Evolutionary conservation across 2,113 vertebrate species (phyloP), one percentile per base, ranked within the genome.

Genomic region (Strix aluco): DNA sequence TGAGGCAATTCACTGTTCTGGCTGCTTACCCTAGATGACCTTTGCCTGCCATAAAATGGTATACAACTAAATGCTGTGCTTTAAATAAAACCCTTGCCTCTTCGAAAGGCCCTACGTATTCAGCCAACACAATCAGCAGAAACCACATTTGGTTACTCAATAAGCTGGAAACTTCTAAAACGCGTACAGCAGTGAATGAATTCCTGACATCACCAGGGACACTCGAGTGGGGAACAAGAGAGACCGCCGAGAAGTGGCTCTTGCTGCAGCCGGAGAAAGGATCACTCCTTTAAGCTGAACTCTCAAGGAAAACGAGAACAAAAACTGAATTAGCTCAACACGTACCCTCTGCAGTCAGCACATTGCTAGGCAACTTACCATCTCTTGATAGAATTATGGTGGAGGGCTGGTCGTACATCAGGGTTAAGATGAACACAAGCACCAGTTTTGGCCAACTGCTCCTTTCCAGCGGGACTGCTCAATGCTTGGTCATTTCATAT

Each of bases 321-420:
- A 96, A 94, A 97, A 95, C 84, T 97, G 90, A 93, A 96, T 97
- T 77, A 91, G 93, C 95, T 87, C 78, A 63, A 93, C 54, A 91
- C 83, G 40, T 91, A 66, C 95, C 92, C 91, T 95, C 89, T 94
- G 88, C 65, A 74, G 61, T 88, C 61, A 72, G 72, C 79, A 92
- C 81, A 95, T 92, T 79, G 88, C 92, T 96, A 96, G 94, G 97
- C 97, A 97, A 96, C 96, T 97, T 96, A 81, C 87, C 89, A 82
- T 81, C 97, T 91, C 81, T 85, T 92, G 96, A 93, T 69, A 96
- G 95, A 95, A 96, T 94, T 91, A 95, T 81, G 96, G 92, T 88
- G 79, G 88, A 94, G 93, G 81, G 89, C 91, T 77, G 87, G 91
- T 94, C 67, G 27, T 96, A 92, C 94, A 96, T 95, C 96, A 96